Base-by-base conservation (phyloP, 2,797 vertebrate species). In the Halcyon badia region DNA sequence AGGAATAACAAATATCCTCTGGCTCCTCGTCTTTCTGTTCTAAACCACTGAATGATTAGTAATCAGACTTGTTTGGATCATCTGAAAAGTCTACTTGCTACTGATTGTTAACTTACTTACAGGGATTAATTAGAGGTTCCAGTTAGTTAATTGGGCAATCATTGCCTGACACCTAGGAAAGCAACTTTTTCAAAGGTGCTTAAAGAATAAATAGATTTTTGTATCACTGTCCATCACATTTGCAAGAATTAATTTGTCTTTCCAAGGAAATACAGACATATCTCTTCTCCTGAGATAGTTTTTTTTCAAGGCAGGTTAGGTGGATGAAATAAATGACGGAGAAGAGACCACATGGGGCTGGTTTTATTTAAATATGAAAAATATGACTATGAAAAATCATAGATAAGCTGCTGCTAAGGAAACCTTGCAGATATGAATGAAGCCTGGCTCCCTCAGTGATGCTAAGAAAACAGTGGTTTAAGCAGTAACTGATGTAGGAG, bases 311-410 rank as follows among this genome's bases (percentile, higher is more conserved):
- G 8, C 37, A 39, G 35, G 14, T 80, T 54, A 28, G 6, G 10
- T 54, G 33, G 21, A 14, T 2, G 1, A 76, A 78, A 60, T 13
- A 68, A 1, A 0, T 19, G 14, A 0, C 17, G 14, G 31, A 73
- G 17, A 79, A 82, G 16, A 72, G 14, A 33, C 10, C 11, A 49
- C 24, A 9, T 3, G 8, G 26, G 17, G 6, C 2, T 68, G 33
- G 5, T 24, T 56, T 46, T 25, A 31, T 75, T 71, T 21, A 64
- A 52, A 52, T 42, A 44, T 13, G 2, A 14, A 39, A 83, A 77
- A 25, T 57, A 25, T 2, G 13, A 31, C 9, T 33, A 21, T 21
- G 15, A 30, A 62, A 39, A 41, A 30, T 30, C 30, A 46, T 11
- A 35, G 14, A 39, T 56, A 64, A 57, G 13, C 5, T 48, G 71